phyloP scores from a whole-genome alignment of 2,797 vertebrate species.

The Enteromius anoplus region DNA sequence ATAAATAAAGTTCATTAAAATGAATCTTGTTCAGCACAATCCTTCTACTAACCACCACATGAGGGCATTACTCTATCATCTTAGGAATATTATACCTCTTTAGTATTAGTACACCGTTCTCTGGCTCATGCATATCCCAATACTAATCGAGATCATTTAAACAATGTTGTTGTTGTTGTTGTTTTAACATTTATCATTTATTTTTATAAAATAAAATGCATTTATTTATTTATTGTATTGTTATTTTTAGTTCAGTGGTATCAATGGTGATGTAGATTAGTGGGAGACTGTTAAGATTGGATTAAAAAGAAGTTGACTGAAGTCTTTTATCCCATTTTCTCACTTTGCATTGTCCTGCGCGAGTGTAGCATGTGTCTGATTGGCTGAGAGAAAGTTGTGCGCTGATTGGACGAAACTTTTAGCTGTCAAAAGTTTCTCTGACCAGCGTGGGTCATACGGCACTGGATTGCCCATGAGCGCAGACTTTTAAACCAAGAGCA shows the following conservation, averaged over 20 bases:
- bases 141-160: background rate
- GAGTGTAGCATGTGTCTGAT: constrained; percentile 3
- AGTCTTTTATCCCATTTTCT: background rate
- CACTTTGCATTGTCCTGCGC: background rate
- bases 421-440: constrained; percentile 33
- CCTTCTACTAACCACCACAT: constrained; percentile 35
- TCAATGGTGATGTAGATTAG: background rate
- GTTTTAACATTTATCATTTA: too few relatives aligned
- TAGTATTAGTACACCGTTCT: background rate
- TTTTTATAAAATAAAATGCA: too few relatives aligned
- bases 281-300: background rate
- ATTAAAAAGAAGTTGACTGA: background rate
- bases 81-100: background rate
- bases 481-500: background rate
- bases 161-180: background rate
- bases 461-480: background rate
- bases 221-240: too few relatives aligned
- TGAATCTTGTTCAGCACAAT: background rate
- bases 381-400: constrained; percentile 36
- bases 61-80: constrained; percentile 23
- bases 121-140: background rate
- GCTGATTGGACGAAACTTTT: constrained; percentile 54
- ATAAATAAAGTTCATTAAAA: constrained; percentile 49
- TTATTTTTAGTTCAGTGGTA: background rate
- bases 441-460: background rate